phyloP scores from a whole-genome alignment of 2,888 invertebrate genomes.

The Polydrusus tereticollis region DNA sequence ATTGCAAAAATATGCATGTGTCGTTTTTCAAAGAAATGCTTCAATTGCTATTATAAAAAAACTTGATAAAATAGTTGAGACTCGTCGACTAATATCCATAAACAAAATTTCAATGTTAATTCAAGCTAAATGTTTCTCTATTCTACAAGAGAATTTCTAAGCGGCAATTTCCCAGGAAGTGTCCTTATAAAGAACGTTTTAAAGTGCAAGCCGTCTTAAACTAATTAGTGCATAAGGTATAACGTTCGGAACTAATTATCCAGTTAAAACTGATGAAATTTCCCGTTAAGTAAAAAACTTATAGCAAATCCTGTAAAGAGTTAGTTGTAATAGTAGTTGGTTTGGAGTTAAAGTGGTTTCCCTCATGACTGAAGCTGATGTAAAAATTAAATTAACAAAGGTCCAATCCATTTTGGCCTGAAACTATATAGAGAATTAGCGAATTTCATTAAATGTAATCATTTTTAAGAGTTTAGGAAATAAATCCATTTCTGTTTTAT shows the following conservation, averaged over 20 bases:
- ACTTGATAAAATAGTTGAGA: background rate
- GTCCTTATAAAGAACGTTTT: conserved; percentile 29
- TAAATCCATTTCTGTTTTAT: too few species aligned
- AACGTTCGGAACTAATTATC: conserved; percentile 39
- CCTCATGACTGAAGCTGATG: too few species aligned
- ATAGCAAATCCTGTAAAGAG: background rate
- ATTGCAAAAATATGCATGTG: too few species aligned
- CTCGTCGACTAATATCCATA: background rate
- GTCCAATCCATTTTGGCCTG: too few species aligned
- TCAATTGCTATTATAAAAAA: background rate
- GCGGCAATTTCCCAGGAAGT: conserved; percentile 23
- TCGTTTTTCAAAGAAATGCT: background rate
- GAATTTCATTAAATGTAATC: too few species aligned
- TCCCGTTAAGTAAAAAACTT: conserved; percentile 36
- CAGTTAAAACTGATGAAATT: conserved; percentile 41
- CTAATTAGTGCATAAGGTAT: conserved; percentile 35
- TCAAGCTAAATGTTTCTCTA: conserved; percentile 1
- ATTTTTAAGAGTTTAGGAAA: too few species aligned
- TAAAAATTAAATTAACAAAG: too few species aligned
- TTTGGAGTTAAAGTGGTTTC: background rate
- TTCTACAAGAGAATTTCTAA: conserved; percentile 21
- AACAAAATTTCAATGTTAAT: conserved; percentile 17
- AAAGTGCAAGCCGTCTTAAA: conserved; percentile 30
- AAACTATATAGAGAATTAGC: too few species aligned
- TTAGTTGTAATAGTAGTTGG: too few species aligned